Percentiles rank a stretch among this genome's conserved stretches.
These are phyloP conservation scores for Peromyscus aztecus DNA, from an alignment of 2,797 vertebrate species.

Conservation along the genomic window DNA sequence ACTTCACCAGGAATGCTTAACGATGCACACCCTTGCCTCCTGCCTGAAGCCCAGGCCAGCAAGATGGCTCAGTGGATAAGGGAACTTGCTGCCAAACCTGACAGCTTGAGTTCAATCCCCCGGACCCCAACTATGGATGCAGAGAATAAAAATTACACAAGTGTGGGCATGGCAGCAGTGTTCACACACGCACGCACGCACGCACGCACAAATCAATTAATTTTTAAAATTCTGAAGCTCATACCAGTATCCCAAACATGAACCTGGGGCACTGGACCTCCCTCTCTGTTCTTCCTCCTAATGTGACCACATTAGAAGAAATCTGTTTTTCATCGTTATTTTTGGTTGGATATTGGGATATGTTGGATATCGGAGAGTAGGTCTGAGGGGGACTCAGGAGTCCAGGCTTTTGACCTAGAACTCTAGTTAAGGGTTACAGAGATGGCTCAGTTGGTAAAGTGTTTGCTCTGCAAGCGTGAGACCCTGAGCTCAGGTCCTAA, in stretches of 20 bases:
- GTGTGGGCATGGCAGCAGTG: neutral
- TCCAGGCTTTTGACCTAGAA: neutral
- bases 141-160: neutral
- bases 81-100: no score
- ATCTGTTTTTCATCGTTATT: neutral
- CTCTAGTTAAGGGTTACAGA: neutral
- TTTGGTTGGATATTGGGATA: neutral
- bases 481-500: neutral
- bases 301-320: neutral
- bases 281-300: neutral
- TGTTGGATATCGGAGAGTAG: neutral
- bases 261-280: neutral
- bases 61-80: neutral
- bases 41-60: neutral
- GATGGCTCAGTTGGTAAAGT: neutral
- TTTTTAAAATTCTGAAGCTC: neutral
- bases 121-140: neutral
- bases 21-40: no score
- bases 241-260: neutral
- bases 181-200: neutral
- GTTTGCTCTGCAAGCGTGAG: neutral
- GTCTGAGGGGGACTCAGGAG: neutral
- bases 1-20: neutral
- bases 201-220: neutral
- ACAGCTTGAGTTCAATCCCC: no score